These are phyloP conservation scores for Schizotus pectinicornis DNA, from an alignment of 2,888 invertebrate species.

Conservation along the genomic window DNA sequence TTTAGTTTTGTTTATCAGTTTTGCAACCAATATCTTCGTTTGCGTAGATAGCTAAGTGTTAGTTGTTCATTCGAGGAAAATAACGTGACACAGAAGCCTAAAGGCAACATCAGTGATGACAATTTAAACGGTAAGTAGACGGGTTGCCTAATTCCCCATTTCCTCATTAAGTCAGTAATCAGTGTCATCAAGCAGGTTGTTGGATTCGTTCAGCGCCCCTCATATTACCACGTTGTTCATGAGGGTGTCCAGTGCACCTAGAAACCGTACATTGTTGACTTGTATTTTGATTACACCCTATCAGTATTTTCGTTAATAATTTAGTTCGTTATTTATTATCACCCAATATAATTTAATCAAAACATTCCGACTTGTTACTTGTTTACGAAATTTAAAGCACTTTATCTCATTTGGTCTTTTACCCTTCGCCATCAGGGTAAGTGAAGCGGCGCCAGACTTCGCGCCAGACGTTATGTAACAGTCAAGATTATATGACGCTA, in stretches of 20 bases:
- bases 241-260: background rate
- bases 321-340: background rate
- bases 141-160: conserved; percentile 44
- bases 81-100: background rate
- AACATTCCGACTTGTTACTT: conserved; percentile 2
- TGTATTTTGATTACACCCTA: background rate
- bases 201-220: conserved; percentile 28
- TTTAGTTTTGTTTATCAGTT: no score
- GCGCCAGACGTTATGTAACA: conserved; percentile 2
- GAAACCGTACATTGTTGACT: background rate
- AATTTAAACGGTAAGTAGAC: conserved; percentile 25
- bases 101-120: background rate
- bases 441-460: conserved; percentile 24
- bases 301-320: background rate
- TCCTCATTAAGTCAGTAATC: conserved; percentile 43
- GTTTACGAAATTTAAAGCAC: conserved; percentile 15
- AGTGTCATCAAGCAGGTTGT: conserved; percentile 31
- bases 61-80: background rate
- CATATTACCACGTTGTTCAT: conserved; percentile 19
- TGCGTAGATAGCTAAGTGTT: no score
- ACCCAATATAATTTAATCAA: conserved; percentile 1
- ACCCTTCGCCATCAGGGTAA: conserved; percentile 19
- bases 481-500: no score
- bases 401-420: conserved; percentile 6
- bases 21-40: no score